Percentiles rank a stretch among this genome's conserved stretches.
phyloP scores from a whole-genome alignment of 2,797 vertebrate species.

The Enteromius treurensis region DNA sequence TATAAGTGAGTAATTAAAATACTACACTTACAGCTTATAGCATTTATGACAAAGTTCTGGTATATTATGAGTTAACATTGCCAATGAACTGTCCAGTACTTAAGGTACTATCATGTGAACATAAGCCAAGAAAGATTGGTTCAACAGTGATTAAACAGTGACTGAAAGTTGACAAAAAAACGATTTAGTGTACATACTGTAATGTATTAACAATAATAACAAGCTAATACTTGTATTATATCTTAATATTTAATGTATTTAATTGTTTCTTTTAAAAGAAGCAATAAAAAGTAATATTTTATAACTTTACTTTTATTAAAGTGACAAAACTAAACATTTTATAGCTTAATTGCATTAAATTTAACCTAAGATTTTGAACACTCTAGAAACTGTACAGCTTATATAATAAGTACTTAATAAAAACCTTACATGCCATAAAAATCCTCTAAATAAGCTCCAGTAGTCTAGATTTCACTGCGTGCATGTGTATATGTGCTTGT shows the following conservation, averaged over 20 bases:
- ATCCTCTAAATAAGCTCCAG: neutral
- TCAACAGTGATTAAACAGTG: neutral
- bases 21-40: neutral
- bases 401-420: slow-evolving; percentile 12
- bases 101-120: neutral
- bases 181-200: neutral
- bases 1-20: neutral
- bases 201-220: neutral
- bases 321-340: neutral
- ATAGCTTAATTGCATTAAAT: neutral
- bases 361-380: neutral
- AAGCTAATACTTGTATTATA: neutral
- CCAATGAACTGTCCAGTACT: neutral
- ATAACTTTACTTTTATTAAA: neutral
- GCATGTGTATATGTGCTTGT: neutral
- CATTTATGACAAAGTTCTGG: neutral
- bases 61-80: neutral
- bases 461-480: neutral
- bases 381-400: neutral
- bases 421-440: slow-evolving; percentile 6
- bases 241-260: neutral
- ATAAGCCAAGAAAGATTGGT: neutral
- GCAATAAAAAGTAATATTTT: neutral
- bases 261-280: neutral
- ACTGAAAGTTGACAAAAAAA: neutral